These are phyloP conservation scores for Falcunculus frontatus DNA, from an alignment of 2,113 vertebrate species.

Conservation along the genomic window DNA sequence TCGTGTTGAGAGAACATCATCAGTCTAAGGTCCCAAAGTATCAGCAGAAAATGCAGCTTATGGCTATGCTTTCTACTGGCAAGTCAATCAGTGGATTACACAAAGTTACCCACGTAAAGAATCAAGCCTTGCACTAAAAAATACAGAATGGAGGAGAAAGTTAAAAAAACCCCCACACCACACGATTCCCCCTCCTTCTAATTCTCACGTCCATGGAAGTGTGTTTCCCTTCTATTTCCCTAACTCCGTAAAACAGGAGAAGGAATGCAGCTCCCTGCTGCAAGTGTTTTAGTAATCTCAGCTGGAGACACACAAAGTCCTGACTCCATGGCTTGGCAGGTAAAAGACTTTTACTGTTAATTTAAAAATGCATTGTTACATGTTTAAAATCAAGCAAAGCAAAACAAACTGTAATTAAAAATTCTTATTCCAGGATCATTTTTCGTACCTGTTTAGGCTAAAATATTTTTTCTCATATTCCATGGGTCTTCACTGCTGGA, in stretches of 20 bases:
- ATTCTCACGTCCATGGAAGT: background rate
- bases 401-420: background rate
- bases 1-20: background rate
- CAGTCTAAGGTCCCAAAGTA: background rate
- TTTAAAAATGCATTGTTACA: background rate
- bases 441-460: background rate
- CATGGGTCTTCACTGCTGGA: background rate
- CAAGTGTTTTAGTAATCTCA: conserved; percentile 18
- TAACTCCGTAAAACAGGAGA: background rate
- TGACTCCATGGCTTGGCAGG: background rate
- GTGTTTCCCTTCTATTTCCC: background rate
- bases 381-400: background rate
- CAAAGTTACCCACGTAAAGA: background rate
- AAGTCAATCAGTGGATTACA: background rate
- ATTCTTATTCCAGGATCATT: background rate
- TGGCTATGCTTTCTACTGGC: background rate
- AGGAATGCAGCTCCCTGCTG: conserved; percentile 52
- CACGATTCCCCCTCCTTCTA: background rate
- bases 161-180: background rate
- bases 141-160: background rate
- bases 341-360: background rate
- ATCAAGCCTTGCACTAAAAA: background rate
- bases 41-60: background rate
- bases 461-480: background rate
- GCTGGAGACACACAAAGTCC: conserved; percentile 16